phyloP scores from a whole-genome alignment of 1,140 invertebrate genomes.

The Philotrypesis tridentata region DNA sequence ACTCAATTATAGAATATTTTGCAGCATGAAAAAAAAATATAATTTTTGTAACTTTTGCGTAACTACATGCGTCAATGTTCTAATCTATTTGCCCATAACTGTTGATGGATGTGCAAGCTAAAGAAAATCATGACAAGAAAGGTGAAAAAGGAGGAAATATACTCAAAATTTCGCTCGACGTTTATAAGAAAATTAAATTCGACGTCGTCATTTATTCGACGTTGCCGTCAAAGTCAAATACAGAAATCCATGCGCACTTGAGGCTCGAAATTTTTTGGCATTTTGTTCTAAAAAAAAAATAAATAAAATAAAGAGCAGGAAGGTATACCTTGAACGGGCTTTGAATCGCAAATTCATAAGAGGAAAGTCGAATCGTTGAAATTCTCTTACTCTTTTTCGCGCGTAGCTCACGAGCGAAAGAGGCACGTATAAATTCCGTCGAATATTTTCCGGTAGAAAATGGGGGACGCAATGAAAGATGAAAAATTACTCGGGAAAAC shows the following conservation, averaged over 20 bases:
- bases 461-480: background rate
- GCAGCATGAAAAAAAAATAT: no score
- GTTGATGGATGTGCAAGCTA: background rate
- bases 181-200: background rate
- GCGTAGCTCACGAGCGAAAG: background rate
- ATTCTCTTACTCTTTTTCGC: conserved; percentile 3
- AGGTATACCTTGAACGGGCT: conserved; percentile 23
- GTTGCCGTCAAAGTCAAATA: background rate
- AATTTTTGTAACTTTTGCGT: no score
- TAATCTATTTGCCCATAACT: no score
- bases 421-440: conserved; percentile 17
- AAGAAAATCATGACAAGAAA: background rate
- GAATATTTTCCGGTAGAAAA: conserved; percentile 9
- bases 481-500: background rate
- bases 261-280: background rate
- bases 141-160: background rate
- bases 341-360: conserved; percentile 33
- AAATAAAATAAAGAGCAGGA: background rate
- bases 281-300: background rate
- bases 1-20: no score
- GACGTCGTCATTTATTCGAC: conserved; percentile 13
- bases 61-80: no score
- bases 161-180: conserved; percentile 4
- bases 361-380: background rate
- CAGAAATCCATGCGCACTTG: background rate